Evolutionary conservation across 2,888 invertebrate species (phyloP).

Genomic region (Agonopterix heracliana): DNA sequence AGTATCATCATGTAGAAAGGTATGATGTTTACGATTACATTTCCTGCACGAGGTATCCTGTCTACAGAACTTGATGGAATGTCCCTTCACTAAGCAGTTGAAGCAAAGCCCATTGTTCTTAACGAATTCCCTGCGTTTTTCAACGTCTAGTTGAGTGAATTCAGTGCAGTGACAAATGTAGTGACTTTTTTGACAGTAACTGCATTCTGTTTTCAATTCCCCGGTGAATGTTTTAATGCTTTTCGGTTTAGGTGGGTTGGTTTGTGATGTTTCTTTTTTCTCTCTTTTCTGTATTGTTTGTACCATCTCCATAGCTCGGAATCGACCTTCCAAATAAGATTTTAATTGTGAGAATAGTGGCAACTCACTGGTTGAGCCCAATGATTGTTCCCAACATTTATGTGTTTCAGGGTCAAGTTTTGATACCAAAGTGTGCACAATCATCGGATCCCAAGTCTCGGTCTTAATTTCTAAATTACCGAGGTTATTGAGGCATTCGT

Average conservation of each 20-base stretch:
- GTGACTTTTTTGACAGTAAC: neutral
- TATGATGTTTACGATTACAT: constrained; percentile 16
- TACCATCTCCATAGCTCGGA: constrained; percentile 14
- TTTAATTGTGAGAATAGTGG: constrained; percentile 9
- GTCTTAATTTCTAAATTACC: constrained; percentile 12
- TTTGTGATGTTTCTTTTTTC: neutral
- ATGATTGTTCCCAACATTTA: constrained; percentile 17
- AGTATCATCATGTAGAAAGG: constrained; percentile 10
- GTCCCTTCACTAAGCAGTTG: neutral
- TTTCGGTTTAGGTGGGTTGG: constrained; percentile 1
- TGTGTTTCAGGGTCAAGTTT: constrained; percentile 18
- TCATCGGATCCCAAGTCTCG: constrained; percentile 14
- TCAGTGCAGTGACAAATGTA: neutral
- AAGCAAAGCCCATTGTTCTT: neutral
- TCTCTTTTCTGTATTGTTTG: constrained; percentile 3
- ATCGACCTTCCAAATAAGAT: constrained; percentile 13
- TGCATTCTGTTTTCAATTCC: neutral
- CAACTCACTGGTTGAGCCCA: constrained; percentile 5
- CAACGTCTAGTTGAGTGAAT: neutral
- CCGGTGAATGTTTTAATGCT: neutral
- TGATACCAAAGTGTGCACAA: constrained; percentile 12
- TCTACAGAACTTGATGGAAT: constrained; percentile 1
- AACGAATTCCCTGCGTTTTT: neutral
- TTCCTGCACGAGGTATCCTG: constrained; percentile 12
- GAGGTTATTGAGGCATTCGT: constrained; percentile 16